A percentile compares a stretch with the other conserved stretches of the same genome.
Evolutionary conservation across 2,888 invertebrate genomes (phyloP).

Genomic region (Aspidiotus destructor): DNA sequence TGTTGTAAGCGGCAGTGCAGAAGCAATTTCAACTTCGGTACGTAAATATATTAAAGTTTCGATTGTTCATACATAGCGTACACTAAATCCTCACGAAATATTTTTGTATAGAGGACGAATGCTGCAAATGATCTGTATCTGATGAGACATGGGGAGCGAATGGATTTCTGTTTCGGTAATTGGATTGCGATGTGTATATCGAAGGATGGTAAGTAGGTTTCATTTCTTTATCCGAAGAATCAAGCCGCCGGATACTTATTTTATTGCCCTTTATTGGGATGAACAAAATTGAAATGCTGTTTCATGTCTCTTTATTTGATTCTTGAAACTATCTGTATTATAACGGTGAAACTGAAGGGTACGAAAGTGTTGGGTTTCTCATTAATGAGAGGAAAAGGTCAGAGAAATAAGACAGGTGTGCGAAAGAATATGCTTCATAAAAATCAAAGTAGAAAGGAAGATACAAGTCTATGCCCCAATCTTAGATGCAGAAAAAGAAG

Average conservation of each 20-base stretch:
- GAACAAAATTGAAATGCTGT: too few relatives aligned
- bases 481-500: not conserved
- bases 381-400: too few relatives aligned
- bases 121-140: slow-evolving; percentile 50
- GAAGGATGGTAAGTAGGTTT: slow-evolving; percentile 48
- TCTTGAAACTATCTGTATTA: too few relatives aligned
- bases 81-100: not conserved
- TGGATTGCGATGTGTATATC: slow-evolving; percentile 87
- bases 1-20: not conserved
- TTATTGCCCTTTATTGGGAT: too few relatives aligned
- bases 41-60: too few relatives aligned
- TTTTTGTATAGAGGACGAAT: slow-evolving; percentile 32
- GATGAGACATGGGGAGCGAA: slow-evolving; percentile 85
- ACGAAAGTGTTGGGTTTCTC: too few relatives aligned
- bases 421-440: not conserved
- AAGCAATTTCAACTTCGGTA: not conserved
- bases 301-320: too few relatives aligned
- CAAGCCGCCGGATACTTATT: too few relatives aligned
- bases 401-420: not conserved
- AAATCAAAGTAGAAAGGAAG: not conserved
- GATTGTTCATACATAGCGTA: too few relatives aligned
- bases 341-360: too few relatives aligned
- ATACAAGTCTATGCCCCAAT: not conserved
- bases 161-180: slow-evolving; percentile 85
- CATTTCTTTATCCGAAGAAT: too few relatives aligned